phyloP scores from a whole-genome alignment of 2,113 vertebrate genomes.

The Peromyscus californicus region DNA sequence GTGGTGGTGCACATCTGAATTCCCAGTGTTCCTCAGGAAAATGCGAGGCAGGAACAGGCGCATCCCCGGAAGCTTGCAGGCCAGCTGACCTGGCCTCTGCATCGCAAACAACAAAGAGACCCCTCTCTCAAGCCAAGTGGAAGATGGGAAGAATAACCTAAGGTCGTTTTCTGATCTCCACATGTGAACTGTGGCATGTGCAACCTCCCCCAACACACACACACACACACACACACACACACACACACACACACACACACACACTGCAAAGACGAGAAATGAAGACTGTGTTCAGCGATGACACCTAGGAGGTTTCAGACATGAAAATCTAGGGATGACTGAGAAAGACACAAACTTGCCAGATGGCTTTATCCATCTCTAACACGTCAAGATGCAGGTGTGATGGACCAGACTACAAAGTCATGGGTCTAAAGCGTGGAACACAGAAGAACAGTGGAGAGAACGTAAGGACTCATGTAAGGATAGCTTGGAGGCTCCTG shows the following conservation, averaged over 20 bases:
- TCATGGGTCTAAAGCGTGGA: neutral
- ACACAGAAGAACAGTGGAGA: neutral
- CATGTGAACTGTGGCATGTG: neutral
- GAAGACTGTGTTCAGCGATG: neutral
- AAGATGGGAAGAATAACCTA: neutral
- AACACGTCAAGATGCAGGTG: neutral
- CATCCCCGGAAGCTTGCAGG: neutral
- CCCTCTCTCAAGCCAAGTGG: neutral
- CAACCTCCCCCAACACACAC: neutral
- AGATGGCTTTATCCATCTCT: neutral
- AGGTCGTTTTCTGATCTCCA: neutral
- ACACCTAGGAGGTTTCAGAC: neutral
- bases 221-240: neutral
- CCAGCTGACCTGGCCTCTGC: neutral
- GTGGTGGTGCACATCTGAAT: neutral
- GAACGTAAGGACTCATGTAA: neutral
- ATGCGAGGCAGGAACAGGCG: neutral
- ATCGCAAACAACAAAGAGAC: neutral
- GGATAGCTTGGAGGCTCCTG: neutral
- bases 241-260: neutral
- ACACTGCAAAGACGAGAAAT: neutral
- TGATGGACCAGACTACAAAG: neutral
- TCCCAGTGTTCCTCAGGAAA: neutral
- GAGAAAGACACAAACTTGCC: neutral
- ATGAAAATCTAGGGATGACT: neutral